Evolutionary conservation across 1,140 invertebrate species (phyloP).

Genomic region (Philaenus spumarius): DNA sequence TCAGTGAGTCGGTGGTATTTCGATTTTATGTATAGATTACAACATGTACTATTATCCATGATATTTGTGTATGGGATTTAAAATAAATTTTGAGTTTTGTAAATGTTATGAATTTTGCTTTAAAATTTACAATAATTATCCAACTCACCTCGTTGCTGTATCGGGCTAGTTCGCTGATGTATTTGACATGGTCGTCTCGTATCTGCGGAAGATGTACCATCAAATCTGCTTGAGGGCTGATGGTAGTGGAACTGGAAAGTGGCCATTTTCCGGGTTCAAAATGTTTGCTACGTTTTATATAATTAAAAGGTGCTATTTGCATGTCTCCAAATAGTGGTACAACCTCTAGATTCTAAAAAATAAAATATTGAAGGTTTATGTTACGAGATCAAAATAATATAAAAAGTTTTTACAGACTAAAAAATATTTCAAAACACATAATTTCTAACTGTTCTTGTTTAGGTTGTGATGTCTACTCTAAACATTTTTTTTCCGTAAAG

Average conservation of each 20-base stretch:
- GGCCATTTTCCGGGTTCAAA: slow-evolving; percentile 94
- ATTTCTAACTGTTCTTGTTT: no score
- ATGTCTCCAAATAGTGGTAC: slow-evolving; percentile 99
- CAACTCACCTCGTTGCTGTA: slow-evolving; percentile 81
- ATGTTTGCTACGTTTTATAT: slow-evolving; percentile 92
- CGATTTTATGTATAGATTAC: no score
- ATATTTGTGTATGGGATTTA: no score
- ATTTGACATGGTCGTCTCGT: slow-evolving; percentile 94
- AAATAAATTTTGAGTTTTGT: no score
- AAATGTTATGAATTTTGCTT: no score
- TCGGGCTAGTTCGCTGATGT: slow-evolving; percentile 92
- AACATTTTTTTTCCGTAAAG: no score
- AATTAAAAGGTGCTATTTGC: slow-evolving; percentile 99
- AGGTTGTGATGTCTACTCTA: no score
- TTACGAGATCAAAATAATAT: neutral
- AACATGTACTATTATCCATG: no score
- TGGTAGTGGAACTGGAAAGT: slow-evolving; percentile 66
- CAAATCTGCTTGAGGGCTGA: slow-evolving; percentile 91
- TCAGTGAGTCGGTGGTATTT: no score
- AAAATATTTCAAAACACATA: neutral
- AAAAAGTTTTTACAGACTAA: neutral
- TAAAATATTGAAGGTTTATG: slow-evolving; percentile 12
- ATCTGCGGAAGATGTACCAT: slow-evolving; percentile 94
- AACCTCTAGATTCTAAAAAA: slow-evolving; percentile 78
- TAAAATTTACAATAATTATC: no score